Base-by-base conservation (phyloP, 2,113 vertebrate genomes). In the Symphodus melops region DNA sequence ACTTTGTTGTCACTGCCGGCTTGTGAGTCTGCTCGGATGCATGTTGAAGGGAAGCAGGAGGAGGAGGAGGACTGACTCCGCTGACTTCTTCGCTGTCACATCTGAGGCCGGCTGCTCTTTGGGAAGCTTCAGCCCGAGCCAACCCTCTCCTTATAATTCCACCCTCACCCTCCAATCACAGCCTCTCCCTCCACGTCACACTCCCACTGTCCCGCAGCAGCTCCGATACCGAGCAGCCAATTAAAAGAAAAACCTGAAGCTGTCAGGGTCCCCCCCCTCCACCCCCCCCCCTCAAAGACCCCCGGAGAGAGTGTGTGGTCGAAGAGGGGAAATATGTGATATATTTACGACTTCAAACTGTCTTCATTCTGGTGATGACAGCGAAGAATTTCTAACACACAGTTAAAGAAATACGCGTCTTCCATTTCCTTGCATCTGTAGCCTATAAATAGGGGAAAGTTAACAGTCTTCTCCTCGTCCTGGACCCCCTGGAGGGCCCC, bases 141-240 rank as follows among this genome's bases (percentile, higher is more conserved):
- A 48, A 33, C 77, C 72, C 90, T 86, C 83, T 77, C 83, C 87
- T 91, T 93, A 91, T 89, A 90, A 85, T 89, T 82, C 76, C 83
- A 25, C 20, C 9, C 58, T 48, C 4, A 69, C 71, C 83, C 85
- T 88, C 93, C 93, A 94, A 94, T 94, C 87, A 44, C 73, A 72
- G 88, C 75, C 65, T 74, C 72, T 54, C 67, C n/a, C 0, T 71
- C 68, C 55, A 92, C 91, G 91, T 94, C 92, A 94, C 88, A 13
- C 61, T 60, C 73, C 36, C 84, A 19, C 80, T 68, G 82, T 69
- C 82, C 87, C 81, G 44, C 68, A 28, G 70, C 69, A 37, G 85
- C 62, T 46, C 83, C 46, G 76, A 73, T 74, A 78, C 55, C 33
- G 9, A 74, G 75, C 84, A 88, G 83, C 91, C 89, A 88, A 90